A percentile compares a stretch with the other conserved stretches of the same genome.
Conservation (phyloP, 2,888 invertebrate species). For the Meta bourneti region DNA sequence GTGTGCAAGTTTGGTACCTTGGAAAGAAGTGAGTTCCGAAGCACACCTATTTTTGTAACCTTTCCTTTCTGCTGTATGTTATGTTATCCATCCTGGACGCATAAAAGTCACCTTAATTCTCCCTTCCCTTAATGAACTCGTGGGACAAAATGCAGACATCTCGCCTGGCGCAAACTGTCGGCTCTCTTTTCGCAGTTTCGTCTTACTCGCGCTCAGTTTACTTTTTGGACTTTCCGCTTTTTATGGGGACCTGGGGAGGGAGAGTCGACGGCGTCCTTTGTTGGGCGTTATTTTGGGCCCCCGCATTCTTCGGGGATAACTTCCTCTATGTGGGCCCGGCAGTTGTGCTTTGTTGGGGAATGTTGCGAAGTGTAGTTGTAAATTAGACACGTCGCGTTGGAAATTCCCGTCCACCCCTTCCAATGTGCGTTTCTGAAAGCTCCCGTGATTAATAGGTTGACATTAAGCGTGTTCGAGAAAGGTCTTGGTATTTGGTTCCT, state of each 20-base stretch:
- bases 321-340: background rate
- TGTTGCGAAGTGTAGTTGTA: background rate
- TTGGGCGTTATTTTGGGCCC: slow-evolving; percentile 25
- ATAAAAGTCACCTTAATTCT: background rate
- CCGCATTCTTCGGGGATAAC: background rate
- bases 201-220: slow-evolving; percentile 15
- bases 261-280: slow-evolving; percentile 18
- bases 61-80: too few relatives aligned
- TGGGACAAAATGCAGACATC: background rate
- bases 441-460: background rate
- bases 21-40: too few relatives aligned
- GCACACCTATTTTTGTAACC: too few relatives aligned
- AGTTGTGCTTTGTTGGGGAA: background rate
- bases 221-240: slow-evolving; percentile 18
- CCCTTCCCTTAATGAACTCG: background rate
- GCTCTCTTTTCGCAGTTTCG: background rate
- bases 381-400: background rate
- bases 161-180: background rate
- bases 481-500: background rate
- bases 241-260: slow-evolving; percentile 3
- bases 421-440: background rate
- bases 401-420: background rate
- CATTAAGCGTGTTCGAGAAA: background rate
- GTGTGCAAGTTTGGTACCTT: too few relatives aligned
- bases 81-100: background rate